Base-by-base conservation (phyloP, 2,113 vertebrate genomes). In the Odobenus rosmarus region DNA sequence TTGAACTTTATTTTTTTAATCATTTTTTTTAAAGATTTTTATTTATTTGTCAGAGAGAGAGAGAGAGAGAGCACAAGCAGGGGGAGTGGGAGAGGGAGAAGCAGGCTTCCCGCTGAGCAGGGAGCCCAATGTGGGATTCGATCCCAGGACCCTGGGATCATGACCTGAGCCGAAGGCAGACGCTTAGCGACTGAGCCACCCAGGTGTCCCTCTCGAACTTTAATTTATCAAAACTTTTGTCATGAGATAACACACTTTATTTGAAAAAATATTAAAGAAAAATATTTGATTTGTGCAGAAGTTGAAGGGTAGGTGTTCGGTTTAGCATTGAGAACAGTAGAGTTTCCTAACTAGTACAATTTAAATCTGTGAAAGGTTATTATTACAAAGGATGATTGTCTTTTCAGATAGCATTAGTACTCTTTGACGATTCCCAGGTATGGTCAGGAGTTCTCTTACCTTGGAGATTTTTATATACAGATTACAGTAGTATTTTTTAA, bases 251-350 rank as follows among this genome's bases (percentile, higher is more conserved):
- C 12, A 83, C 10, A 36, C 7, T 53, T 80, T 95, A 67, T 81
- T 92, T 88, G 55, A 83, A 80, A 77, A 77, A 85, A 71, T 57
- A 64, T 46, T 53, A 69, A 88, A 76, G 21, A 55, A 81, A 81
- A 88, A 26, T 61, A 33, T 3, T 81, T 93, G 15, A 53, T 90
- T 77, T 62, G 8, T 95, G 53, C 46, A 79, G 12, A 91, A 96
- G 13, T 93, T 91, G 42, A 62, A 93, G 36, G 23, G 0, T 77
- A 16, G 13, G 4, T 85, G 39, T 76, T 92, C 79, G 10, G 83
- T 88, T 96, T 89, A 87, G 14, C 26, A 76, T 31, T 94, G 69
- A 85, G 21, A 93, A 84, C 53, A 93, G 21, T 82, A 83, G 36
- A 3, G 1, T 71, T 71, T 93, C 42, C 13, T 87, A 33, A 82